Evolutionary conservation across 92 coral and sea anemone species (phyloP).

Genomic region (Parazoanthus swiftii): DNA sequence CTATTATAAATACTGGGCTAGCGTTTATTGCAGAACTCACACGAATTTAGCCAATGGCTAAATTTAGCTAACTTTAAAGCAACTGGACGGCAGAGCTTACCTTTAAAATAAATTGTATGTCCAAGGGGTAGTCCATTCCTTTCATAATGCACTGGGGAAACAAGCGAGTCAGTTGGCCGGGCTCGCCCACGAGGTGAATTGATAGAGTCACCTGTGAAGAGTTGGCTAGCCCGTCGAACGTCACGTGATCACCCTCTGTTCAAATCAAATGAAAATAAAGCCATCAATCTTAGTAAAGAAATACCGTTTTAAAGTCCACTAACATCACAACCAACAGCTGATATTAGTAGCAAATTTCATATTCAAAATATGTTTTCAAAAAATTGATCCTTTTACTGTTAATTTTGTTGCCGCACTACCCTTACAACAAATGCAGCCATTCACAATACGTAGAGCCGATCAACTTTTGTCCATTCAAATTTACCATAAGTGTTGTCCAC

Average conservation of each 20-base stretch:
- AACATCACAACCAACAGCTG: background rate
- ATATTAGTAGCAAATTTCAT: too few relatives aligned
- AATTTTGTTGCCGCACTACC: too few relatives aligned
- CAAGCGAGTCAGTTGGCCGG: conserved; percentile 83
- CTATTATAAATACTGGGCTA: background rate
- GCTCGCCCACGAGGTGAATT: conserved; percentile 92
- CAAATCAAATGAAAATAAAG: background rate
- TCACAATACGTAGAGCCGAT: too few relatives aligned
- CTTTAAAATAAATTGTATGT: conserved; percentile 81
- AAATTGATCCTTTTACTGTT: too few relatives aligned
- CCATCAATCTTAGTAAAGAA: background rate
- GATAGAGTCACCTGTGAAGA: conserved; percentile 69
- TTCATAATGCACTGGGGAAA: conserved; percentile 91
- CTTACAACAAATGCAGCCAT: too few relatives aligned
- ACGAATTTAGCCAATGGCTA: background rate
- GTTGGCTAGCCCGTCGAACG: conserved; percentile 81
- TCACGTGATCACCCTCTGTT: conserved; percentile 75
- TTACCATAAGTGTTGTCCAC: too few relatives aligned
- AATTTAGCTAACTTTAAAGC: too few relatives aligned
- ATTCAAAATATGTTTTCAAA: too few relatives aligned
- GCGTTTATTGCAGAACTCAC: background rate
- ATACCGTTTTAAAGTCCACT: background rate
- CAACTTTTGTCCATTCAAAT: too few relatives aligned
- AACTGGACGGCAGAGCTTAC: conserved; percentile 35
- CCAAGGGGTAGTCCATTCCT: conserved; percentile 92